A percentile compares a stretch with the other conserved stretches of the same genome.
phyloP scores from a whole-genome alignment of 2,797 vertebrate species.

The Rhinophrynus dorsalis region DNA sequence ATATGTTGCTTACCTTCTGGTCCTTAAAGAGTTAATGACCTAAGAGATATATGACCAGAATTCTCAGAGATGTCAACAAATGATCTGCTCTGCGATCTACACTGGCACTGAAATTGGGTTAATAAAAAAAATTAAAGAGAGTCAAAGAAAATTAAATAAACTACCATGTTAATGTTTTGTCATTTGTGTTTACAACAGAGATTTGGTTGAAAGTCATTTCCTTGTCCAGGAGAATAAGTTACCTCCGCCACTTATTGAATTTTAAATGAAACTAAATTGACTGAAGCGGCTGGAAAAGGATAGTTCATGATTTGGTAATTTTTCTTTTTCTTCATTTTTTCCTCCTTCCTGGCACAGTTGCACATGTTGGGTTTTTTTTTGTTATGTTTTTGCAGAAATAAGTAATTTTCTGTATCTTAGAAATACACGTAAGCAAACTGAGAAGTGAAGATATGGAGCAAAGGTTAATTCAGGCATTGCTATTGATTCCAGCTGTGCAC shows the following conservation, averaged over 20 bases:
- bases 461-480: background rate
- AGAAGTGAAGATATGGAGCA: constrained; percentile 52
- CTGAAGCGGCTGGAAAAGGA: constrained; percentile 55
- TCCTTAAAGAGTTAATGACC: too few species aligned
- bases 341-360: too few species aligned
- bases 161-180: constrained; percentile 57
- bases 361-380: constrained; percentile 40
- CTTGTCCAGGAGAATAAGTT: constrained; percentile 55
- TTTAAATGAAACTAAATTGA: constrained; percentile 68
- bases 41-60: too few species aligned
- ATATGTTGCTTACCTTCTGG: too few species aligned
- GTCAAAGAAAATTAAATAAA: constrained; percentile 35
- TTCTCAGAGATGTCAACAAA: too few species aligned
- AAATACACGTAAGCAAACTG: constrained; percentile 50
- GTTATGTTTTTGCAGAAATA: constrained; percentile 66
- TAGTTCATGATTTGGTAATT: constrained; percentile 64
- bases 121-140: constrained; percentile 1
- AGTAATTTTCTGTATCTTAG: constrained; percentile 60
- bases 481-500: too few species aligned
- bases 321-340: constrained; percentile 57
- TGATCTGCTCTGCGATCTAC: too few species aligned
- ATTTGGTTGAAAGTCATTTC: constrained; percentile 63
- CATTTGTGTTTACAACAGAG: constrained; percentile 63
- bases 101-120: background rate
- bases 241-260: constrained; percentile 65